Conservation (phyloP, 1,140 invertebrate genomes). For the Drosophila truncata region DNA sequence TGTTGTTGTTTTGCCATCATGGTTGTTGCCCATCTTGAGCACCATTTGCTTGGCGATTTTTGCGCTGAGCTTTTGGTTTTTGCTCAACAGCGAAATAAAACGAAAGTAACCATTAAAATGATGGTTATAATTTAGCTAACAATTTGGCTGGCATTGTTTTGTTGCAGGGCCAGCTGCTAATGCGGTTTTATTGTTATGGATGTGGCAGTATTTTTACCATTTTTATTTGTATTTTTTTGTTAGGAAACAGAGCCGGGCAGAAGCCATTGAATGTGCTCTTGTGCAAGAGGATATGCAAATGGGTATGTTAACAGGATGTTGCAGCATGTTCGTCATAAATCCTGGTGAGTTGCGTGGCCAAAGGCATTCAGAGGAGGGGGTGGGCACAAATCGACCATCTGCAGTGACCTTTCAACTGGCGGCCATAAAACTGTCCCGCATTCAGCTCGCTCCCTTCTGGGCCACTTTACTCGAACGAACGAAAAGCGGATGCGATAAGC, state of each 20-base stretch:
- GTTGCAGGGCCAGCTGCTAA: constrained; percentile 66
- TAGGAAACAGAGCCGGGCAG: constrained; percentile 16
- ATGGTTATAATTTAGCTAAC: constrained; percentile 78
- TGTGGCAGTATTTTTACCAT: constrained; percentile 41
- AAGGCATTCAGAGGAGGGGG: constrained; percentile 12
- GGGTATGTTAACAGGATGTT: constrained; percentile 67
- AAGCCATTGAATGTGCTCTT: constrained; percentile 24
- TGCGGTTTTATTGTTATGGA: constrained; percentile 77
- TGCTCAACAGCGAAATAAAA: constrained; percentile 39
- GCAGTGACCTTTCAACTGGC: constrained; percentile 79
- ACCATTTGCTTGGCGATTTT: constrained; percentile 71
- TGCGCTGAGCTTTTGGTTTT: constrained; percentile 70
- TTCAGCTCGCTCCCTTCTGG: background rate
- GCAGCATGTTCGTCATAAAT: constrained; percentile 78
- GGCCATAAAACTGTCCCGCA: constrained; percentile 72
- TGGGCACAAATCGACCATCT: constrained; percentile 74
- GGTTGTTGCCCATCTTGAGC: constrained; percentile 54
- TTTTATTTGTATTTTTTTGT: constrained; percentile 2
- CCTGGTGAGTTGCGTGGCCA: constrained; percentile 49
- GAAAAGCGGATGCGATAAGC: constrained; percentile 61
- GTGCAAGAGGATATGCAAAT: constrained; percentile 77
- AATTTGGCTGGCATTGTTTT: constrained; percentile 62
- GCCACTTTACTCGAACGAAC: constrained; percentile 73
- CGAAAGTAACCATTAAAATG: constrained; percentile 70
- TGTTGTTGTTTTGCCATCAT: background rate